A percentile compares a stretch with the other conserved stretches of the same genome.
phyloP scores from a whole-genome alignment of 2,113 vertebrate genomes.

The Rhinogobius similis region DNA sequence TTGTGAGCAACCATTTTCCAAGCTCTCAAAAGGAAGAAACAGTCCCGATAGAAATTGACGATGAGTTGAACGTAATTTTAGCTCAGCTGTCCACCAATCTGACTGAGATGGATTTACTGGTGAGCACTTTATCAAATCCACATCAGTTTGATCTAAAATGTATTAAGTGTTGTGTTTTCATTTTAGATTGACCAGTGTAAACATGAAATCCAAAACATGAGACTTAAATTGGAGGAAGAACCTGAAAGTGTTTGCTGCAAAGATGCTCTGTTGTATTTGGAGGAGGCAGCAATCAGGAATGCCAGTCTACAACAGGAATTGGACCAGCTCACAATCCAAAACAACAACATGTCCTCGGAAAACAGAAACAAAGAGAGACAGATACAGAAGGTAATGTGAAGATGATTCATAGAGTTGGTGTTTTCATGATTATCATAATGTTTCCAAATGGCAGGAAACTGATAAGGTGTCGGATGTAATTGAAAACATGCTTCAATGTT shows the following conservation, averaged over 20 bases:
- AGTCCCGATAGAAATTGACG: slow-evolving; percentile 53
- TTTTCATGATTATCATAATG: not conserved
- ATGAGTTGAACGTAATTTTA: not conserved
- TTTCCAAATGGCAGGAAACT: slow-evolving; percentile 76
- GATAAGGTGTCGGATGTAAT: slow-evolving; percentile 80
- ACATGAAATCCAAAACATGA: slow-evolving; percentile 67
- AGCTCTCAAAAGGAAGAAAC: slow-evolving; percentile 66
- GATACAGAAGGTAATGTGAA: slow-evolving; percentile 77
- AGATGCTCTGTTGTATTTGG: slow-evolving; percentile 47
- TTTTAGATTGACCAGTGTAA: not conserved
- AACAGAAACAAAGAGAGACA: slow-evolving; percentile 74
- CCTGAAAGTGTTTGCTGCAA: slow-evolving; percentile 20
- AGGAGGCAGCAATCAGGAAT: slow-evolving; percentile 60
- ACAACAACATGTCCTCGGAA: slow-evolving; percentile 68
- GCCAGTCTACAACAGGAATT: slow-evolving; percentile 72
- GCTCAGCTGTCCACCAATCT: slow-evolving; percentile 35
- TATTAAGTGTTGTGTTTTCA: not conserved
- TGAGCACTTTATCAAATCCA: slow-evolving; percentile 34
- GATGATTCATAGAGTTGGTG: not conserved
- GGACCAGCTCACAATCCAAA: slow-evolving; percentile 59
- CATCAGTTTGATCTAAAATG: not conserved
- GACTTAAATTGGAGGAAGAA: slow-evolving; percentile 60
- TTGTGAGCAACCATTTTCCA: slow-evolving; percentile 73
- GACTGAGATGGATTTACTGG: slow-evolving; percentile 71
- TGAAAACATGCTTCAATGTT: slow-evolving; percentile 84